Percentiles rank a stretch among this genome's conserved stretches.
Conservation (phyloP, 2,797 vertebrate species). For the Gastrophryne carolinensis region DNA sequence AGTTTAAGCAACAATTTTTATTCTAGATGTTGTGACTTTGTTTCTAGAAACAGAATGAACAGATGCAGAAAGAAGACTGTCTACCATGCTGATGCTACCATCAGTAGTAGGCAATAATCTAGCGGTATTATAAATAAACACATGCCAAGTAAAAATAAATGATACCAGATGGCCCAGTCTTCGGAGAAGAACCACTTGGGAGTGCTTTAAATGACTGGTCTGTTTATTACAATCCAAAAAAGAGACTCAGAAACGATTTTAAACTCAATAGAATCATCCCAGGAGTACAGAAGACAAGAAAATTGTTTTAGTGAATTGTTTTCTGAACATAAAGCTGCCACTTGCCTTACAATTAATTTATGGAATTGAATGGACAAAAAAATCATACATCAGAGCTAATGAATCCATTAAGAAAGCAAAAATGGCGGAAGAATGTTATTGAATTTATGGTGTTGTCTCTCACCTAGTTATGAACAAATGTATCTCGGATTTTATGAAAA, state of each 20-base stretch:
- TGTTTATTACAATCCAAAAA: slow-evolving; percentile 17
- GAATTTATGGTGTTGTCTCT: background rate
- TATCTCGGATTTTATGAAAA: no score
- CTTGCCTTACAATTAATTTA: slow-evolving; percentile 3
- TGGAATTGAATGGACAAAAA: background rate
- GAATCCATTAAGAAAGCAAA: background rate
- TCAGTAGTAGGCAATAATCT: slow-evolving; percentile 2
- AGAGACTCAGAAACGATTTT: slow-evolving; percentile 6
- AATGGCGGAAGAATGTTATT: background rate
- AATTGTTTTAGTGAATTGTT: background rate
- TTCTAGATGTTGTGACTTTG: background rate
- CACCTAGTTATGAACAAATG: no score
- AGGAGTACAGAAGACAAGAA: background rate
- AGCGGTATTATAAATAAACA: slow-evolving; percentile 19
- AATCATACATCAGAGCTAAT: background rate
- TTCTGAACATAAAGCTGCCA: background rate
- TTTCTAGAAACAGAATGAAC: background rate
- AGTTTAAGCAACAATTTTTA: background rate
- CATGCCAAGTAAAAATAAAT: slow-evolving; percentile 34
- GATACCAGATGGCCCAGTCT: slow-evolving; percentile 34
- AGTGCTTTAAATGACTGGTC: slow-evolving; percentile 3
- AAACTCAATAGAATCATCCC: background rate
- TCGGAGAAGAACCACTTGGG: slow-evolving; percentile 21
- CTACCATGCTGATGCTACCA: background rate
- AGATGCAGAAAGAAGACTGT: background rate